Percentiles rank a stretch among this genome's conserved stretches.
These are phyloP conservation scores for Lymantria monacha DNA, from an alignment of 2,888 invertebrate genomes.

Conservation along the genomic window DNA sequence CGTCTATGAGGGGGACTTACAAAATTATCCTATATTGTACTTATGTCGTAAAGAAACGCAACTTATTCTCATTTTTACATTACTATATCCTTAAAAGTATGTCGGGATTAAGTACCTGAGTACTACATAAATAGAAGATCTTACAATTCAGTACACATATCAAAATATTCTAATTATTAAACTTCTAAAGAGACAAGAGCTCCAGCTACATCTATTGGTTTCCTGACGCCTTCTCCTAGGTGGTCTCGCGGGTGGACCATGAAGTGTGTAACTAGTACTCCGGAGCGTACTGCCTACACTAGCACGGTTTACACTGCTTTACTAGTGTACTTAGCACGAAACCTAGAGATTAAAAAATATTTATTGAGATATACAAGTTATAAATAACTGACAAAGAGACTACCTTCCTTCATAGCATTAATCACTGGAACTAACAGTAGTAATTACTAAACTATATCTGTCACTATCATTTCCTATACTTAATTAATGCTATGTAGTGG, in stretches of 20 bases:
- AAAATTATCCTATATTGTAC: conserved; percentile 76
- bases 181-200: conserved; percentile 64
- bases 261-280: conserved; percentile 79
- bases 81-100: conserved; percentile 71
- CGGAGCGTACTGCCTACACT: conserved; percentile 83
- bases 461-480: conserved; percentile 41
- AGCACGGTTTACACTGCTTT: conserved; percentile 78
- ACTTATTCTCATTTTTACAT: conserved; percentile 63
- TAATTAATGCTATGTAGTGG: conserved; percentile 77
- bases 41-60: conserved; percentile 64
- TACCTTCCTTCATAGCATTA: conserved; percentile 78
- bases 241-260: conserved; percentile 76
- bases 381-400: conserved; percentile 55
- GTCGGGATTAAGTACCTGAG: conserved; percentile 75
- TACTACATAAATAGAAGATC: conserved; percentile 81
- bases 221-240: conserved; percentile 79
- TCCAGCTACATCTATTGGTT: conserved; percentile 71
- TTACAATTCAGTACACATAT: conserved; percentile 74
- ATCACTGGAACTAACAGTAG: conserved; percentile 54
- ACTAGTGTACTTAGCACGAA: conserved; percentile 83
- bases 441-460: conserved; percentile 40
- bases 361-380: conserved; percentile 62
- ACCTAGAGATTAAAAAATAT: conserved; percentile 82
- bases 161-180: conserved; percentile 61
- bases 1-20: conserved; percentile 65